Conservation (phyloP, 2,113 vertebrate genomes). For the Rhinogobius similis region DNA sequence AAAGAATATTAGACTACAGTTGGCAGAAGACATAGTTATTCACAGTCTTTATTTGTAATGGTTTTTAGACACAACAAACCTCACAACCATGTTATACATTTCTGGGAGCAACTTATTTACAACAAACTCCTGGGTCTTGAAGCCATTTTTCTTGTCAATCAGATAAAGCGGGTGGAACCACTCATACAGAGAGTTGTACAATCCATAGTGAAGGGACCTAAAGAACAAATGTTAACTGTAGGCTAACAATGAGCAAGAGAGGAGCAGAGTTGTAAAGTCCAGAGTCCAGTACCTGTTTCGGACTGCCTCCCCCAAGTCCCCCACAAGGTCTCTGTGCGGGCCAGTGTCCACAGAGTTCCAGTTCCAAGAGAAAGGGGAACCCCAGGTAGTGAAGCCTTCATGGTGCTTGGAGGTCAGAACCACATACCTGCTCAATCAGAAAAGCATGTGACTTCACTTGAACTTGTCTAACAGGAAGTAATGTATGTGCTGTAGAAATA, state of each 20-base stretch:
- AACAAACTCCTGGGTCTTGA: slow-evolving; percentile 88
- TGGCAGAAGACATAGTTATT: background rate
- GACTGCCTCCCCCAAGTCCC: slow-evolving; percentile 85
- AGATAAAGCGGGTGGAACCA: slow-evolving; percentile 96
- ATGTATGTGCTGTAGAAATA: background rate
- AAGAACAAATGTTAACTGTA: background rate
- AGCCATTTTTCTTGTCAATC: slow-evolving; percentile 84
- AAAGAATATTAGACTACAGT: background rate
- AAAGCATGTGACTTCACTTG: background rate
- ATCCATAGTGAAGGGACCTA: slow-evolving; percentile 88
- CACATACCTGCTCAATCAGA: slow-evolving; percentile 82
- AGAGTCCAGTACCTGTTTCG: slow-evolving; percentile 80
- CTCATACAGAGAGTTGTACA: slow-evolving; percentile 91
- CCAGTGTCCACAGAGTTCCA: slow-evolving; percentile 91
- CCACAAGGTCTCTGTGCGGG: slow-evolving; percentile 90
- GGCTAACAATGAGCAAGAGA: background rate
- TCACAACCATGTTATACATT: slow-evolving; percentile 87
- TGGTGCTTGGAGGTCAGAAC: slow-evolving; percentile 96
- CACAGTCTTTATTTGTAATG: background rate
- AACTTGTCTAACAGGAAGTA: background rate
- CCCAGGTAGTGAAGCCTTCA: slow-evolving; percentile 96
- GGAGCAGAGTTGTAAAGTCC: background rate
- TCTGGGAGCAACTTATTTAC: slow-evolving; percentile 86
- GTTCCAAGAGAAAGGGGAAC: slow-evolving; percentile 88
- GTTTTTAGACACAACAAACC: slow-evolving; percentile 69